A percentile compares a stretch with the other conserved stretches of the same genome.
These are phyloP conservation scores for Matsumyia berberina DNA, from an alignment of 2,888 invertebrate genomes.

Conservation along the genomic window DNA sequence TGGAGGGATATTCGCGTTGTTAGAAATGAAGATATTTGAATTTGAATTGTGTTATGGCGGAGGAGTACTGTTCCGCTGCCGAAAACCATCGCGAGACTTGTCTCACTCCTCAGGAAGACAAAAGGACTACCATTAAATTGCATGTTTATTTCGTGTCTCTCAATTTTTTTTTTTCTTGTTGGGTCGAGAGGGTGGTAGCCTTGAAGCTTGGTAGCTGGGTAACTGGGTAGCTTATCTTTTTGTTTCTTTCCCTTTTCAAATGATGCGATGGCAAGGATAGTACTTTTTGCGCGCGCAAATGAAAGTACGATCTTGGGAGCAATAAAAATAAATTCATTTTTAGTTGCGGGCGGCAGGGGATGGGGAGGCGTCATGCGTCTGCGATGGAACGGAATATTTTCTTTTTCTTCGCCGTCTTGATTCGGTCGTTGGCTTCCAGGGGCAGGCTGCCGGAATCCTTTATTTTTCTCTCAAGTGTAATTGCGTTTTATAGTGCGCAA, in stretches of 20 bases:
- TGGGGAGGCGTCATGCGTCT: constrained; percentile 20
- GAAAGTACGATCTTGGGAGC: constrained; percentile 75
- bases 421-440: constrained; percentile 24
- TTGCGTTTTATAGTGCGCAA: constrained; percentile 74
- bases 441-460: constrained; percentile 62
- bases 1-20: constrained; percentile 68
- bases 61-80: constrained; percentile 22
- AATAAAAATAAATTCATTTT: constrained; percentile 76
- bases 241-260: constrained; percentile 46
- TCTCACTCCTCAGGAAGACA: constrained; percentile 10
- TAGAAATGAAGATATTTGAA: constrained; percentile 72
- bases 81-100: neutral
- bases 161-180: constrained; percentile 28
- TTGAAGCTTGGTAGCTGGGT: neutral
- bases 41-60: constrained; percentile 70
- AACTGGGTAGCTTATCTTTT: constrained; percentile 65
- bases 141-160: constrained; percentile 69
- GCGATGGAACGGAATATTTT: constrained; percentile 44
- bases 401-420: constrained; percentile 7
- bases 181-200: constrained; percentile 4
- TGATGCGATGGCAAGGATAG: constrained; percentile 55
- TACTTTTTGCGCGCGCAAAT: constrained; percentile 71
- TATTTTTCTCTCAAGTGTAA: constrained; percentile 74
- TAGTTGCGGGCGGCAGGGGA: constrained; percentile 48
- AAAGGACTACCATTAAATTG: constrained; percentile 72